These are phyloP conservation scores for Sympetrum striolatum DNA, from an alignment of 2,888 invertebrate genomes.

Conservation along the genomic window DNA sequence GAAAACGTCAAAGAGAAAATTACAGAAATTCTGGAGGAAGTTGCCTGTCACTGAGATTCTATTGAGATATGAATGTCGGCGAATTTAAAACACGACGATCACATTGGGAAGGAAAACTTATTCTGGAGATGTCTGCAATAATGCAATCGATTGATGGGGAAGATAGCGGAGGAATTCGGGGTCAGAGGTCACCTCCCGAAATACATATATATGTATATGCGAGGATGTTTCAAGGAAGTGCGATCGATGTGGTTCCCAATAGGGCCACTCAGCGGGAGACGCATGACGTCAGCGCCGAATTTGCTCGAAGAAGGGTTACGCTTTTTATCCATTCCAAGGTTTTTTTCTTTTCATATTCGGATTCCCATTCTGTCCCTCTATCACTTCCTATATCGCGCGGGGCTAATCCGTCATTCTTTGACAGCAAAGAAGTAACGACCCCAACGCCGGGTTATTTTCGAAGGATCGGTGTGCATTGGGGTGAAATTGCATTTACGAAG, in stretches of 20 bases:
- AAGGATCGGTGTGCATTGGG: background rate
- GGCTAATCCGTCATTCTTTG: slow-evolving; percentile 23
- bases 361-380: background rate
- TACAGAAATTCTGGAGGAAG: background rate
- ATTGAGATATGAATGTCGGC: background rate
- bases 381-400: background rate
- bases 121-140: background rate
- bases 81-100: background rate
- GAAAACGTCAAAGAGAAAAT: background rate
- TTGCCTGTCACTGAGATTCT: background rate
- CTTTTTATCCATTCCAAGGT: background rate
- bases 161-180: background rate
- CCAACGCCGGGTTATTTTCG: background rate
- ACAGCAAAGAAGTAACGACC: background rate
- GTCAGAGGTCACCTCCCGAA: background rate
- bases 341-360: no score
- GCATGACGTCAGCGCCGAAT: slow-evolving; percentile 20
- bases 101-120: background rate
- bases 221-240: background rate
- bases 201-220: background rate
- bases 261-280: background rate
- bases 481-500: no score
- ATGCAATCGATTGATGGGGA: background rate
- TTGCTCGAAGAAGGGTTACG: background rate
- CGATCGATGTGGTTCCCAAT: background rate